Conservation (phyloP, 2,797 vertebrate species). For the Coluber constrictor region DNA sequence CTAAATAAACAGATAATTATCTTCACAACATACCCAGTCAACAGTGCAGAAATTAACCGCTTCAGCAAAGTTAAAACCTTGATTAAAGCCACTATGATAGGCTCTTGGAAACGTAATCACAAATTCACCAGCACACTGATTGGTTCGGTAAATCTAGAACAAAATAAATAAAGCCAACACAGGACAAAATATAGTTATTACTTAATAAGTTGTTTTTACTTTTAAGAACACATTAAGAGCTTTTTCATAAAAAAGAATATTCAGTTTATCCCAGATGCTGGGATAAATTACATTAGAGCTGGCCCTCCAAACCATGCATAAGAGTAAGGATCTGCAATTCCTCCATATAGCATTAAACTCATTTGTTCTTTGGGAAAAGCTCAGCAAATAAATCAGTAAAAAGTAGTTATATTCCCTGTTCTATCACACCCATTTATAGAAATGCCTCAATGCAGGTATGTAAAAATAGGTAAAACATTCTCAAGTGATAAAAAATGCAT, state of each 20-base stretch:
- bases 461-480: conserved; percentile 34
- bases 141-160: conserved; percentile 91
- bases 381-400: conserved; percentile 3
- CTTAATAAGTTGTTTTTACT: not conserved
- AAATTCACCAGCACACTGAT: conserved; percentile 98
- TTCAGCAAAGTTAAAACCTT: conserved; percentile 99
- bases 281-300: not conserved
- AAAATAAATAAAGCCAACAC: conserved; percentile 22
- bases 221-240: not conserved
- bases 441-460: not conserved
- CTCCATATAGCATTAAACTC: not conserved
- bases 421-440: conserved; percentile 1
- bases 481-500: conserved; percentile 9
- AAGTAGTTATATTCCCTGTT: conserved; percentile 37
- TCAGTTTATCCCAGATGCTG: not conserved
- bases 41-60: conserved; percentile 98
- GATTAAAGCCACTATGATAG: conserved; percentile 98
- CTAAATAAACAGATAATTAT: not conserved
- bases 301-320: not conserved
- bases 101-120: conserved; percentile 98
- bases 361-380: not conserved
- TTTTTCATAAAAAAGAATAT: not conserved
- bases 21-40: conserved; percentile 84
- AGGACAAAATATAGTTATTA: not conserved
- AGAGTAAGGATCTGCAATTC: not conserved